These are phyloP conservation scores for Cottoperca gobio DNA, from an alignment of 2,797 vertebrate genomes.

Conservation along the genomic window DNA sequence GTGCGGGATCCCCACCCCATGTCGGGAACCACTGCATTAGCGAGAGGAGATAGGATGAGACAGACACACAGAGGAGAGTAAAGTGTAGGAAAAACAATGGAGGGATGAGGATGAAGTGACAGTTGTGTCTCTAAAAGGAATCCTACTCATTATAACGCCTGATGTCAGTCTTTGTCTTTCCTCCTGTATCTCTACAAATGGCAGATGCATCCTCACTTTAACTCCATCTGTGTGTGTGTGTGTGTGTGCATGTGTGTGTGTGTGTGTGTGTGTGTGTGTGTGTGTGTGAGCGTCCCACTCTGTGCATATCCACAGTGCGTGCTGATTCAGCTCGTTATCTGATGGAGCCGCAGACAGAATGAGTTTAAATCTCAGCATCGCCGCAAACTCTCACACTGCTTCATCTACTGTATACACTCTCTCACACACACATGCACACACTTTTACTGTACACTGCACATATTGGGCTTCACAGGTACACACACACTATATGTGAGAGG, in stretches of 20 bases:
- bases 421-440: constrained; percentile 9
- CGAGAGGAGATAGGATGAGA: not conserved
- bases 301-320: constrained; percentile 42
- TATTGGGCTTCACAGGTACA: constrained; percentile 19
- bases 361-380: constrained; percentile 84
- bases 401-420: constrained; percentile 61
- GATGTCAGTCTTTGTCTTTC: constrained; percentile 54
- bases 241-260: constrained; percentile 36
- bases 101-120: constrained; percentile 33
- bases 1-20: not conserved
- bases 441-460: not conserved
- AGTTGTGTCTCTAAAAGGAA: constrained; percentile 37
- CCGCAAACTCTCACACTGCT: constrained; percentile 63
- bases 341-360: constrained; percentile 83
- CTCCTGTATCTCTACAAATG: constrained; percentile 35
- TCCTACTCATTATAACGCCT: constrained; percentile 63
- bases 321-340: constrained; percentile 86
- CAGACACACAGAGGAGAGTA: not conserved
- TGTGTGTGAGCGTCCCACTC: constrained; percentile 19
- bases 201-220: constrained; percentile 47
- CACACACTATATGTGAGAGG: not conserved
- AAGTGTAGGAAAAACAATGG: constrained; percentile 3
- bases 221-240: constrained; percentile 23
- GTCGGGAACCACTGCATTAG: not conserved
- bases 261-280: constrained; percentile 29